Evolutionary conservation across 92 coral and sea anemone genomes (phyloP), one percentile per base, ranked within the genome.

Genomic region (Paramuricea clavata): DNA sequence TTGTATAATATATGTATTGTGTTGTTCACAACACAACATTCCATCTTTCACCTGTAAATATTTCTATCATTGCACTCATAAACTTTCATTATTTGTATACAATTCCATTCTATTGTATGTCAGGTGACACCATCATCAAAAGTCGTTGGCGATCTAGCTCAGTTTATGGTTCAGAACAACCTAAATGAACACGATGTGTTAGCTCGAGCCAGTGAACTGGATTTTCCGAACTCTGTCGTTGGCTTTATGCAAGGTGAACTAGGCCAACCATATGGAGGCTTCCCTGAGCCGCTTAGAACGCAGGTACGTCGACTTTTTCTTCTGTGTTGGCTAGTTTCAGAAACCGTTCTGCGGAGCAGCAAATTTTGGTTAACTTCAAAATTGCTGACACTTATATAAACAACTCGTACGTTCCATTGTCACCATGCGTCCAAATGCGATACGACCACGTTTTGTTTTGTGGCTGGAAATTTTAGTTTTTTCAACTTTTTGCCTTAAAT

Each of bases 51-150:
- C n/a, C n/a, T n/a, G n/a, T n/a, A n/a, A n/a, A n/a, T n/a, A n/a
- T n/a, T n/a, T n/a, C n/a, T n/a, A n/a, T n/a, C n/a, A n/a, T n/a
- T n/a, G n/a, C n/a, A n/a, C n/a, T n/a, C 44, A 39, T 39, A 39
- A 39, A 39, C 44, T n/a, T n/a, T n/a, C n/a, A n/a, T n/a, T n/a
- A n/a, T n/a, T 61, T 61, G 69, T 25, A 11, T 61, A 9, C 69
- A 61, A 5, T 25, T 25, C 30, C 30, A 25, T 25, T 25, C 36
- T 30, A 5, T 67, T 67, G 3, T 26, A 27, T n/a, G 67, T 35
- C n/a, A 96, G 99, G 99, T 96, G 33, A 96, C 99, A 5, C 99
- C 99, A 15, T 94, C 99, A 16, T 96, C 99, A 78, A 96, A 96
- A 81, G 98, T 96, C 62, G 99, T 96, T 0, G 99, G 99, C 49